These are phyloP conservation scores for Dallia pectoralis DNA, from an alignment of 2,797 vertebrate species.

Conservation along the genomic window DNA sequence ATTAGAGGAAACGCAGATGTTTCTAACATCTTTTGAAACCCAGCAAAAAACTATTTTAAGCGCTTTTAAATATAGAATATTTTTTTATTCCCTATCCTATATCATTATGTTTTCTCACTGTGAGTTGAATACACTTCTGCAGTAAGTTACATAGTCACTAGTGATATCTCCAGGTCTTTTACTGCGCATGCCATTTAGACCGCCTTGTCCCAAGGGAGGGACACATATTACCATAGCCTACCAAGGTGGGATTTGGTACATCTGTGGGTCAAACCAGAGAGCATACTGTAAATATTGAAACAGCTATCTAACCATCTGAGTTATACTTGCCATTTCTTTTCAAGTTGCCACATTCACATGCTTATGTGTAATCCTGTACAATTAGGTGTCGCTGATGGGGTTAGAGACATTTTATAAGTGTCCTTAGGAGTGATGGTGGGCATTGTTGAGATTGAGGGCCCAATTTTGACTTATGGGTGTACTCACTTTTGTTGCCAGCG, in stretches of 20 bases:
- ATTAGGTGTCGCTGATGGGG: background rate
- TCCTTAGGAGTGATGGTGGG: no score
- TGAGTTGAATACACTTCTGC: background rate
- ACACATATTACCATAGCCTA: background rate
- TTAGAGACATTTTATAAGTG: no score
- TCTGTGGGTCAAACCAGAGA: background rate
- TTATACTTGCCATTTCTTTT: background rate
- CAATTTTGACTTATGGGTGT: no score
- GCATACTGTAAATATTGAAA: background rate
- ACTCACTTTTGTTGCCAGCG: no score
- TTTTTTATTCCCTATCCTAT: background rate
- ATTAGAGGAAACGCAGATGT: background rate
- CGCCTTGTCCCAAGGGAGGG: background rate
- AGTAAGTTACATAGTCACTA: background rate
- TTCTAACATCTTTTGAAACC: conserved; percentile 5
- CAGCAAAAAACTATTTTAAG: conserved; percentile 10
- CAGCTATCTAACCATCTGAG: background rate
- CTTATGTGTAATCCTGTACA: background rate
- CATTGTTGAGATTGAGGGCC: no score
- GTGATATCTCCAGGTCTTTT: background rate
- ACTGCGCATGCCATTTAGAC: background rate
- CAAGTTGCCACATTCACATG: background rate
- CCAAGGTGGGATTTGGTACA: background rate
- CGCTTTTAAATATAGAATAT: background rate
- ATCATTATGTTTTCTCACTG: background rate